These are phyloP conservation scores for Mylabris sibirica DNA, from an alignment of 2,888 invertebrate genomes.

Conservation along the genomic window DNA sequence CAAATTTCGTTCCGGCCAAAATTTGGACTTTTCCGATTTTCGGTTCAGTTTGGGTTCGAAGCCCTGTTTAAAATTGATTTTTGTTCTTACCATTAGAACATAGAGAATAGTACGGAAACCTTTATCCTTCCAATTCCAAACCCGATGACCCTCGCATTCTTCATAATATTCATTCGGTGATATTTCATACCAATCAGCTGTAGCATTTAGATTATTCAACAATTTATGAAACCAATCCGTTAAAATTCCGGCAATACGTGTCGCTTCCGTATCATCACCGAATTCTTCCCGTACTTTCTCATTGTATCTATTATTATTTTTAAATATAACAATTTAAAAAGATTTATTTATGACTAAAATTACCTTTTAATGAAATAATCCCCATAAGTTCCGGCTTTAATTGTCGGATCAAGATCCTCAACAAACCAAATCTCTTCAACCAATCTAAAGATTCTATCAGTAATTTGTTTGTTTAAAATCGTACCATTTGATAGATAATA, in stretches of 20 bases:
- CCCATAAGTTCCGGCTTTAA: slow-evolving; percentile 48
- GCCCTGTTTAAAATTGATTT: background rate
- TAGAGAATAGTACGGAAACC: slow-evolving; percentile 75
- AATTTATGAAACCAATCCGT: slow-evolving; percentile 55
- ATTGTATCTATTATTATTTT: slow-evolving; percentile 46
- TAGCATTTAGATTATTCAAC: slow-evolving; percentile 63
- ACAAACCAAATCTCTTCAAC: slow-evolving; percentile 42
- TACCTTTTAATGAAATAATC: slow-evolving; percentile 54
- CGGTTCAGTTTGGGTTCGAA: no score
- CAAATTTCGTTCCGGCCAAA: no score
- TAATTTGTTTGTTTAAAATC: slow-evolving; percentile 47
- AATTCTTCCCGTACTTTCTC: slow-evolving; percentile 41
- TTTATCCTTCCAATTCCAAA: slow-evolving; percentile 77
- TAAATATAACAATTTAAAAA: background rate
- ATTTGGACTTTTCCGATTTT: no score
- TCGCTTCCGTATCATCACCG: slow-evolving; percentile 34
- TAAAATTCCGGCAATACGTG: slow-evolving; percentile 44
- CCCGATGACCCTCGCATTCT: slow-evolving; percentile 73
- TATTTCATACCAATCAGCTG: slow-evolving; percentile 72
- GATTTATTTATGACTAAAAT: background rate
- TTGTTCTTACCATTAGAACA: slow-evolving; percentile 69
- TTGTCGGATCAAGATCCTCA: slow-evolving; percentile 46
- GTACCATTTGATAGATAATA: slow-evolving; percentile 52
- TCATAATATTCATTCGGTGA: slow-evolving; percentile 71
- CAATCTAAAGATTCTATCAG: slow-evolving; percentile 46